A percentile compares a stretch with the other conserved stretches of the same genome.
These are phyloP conservation scores for Epinotia brunnichana DNA, from an alignment of 2,888 invertebrate genomes.

Conservation along the genomic window DNA sequence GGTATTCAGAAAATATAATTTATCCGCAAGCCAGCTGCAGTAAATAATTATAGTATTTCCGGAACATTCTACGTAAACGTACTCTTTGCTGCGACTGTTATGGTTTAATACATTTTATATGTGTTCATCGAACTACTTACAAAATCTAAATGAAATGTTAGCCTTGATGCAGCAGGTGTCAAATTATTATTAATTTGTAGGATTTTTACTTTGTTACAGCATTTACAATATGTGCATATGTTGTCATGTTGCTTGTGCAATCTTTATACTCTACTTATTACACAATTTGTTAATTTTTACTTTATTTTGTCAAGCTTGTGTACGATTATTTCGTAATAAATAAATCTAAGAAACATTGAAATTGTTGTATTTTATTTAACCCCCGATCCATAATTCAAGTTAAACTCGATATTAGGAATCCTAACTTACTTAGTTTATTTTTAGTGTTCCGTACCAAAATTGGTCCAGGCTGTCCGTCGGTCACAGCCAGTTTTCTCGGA, in stretches of 20 bases:
- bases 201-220: slow-evolving; percentile 55
- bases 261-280: slow-evolving; percentile 66
- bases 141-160: not conserved
- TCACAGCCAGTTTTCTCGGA: too few species aligned
- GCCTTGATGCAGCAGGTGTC: slow-evolving; percentile 14
- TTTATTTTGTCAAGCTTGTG: slow-evolving; percentile 68
- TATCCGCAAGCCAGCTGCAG: slow-evolving; percentile 11
- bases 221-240: slow-evolving; percentile 56
- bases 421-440: too few species aligned
- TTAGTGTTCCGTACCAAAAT: too few species aligned
- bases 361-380: slow-evolving; percentile 13
- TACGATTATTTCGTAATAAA: slow-evolving; percentile 61
- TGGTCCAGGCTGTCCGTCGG: too few species aligned
- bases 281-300: slow-evolving; percentile 69
- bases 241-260: slow-evolving; percentile 53
- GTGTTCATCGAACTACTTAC: not conserved
- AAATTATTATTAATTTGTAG: slow-evolving; percentile 34
- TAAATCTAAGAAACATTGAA: slow-evolving; percentile 54
- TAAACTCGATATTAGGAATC: not conserved
- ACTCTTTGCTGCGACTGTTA: not conserved
- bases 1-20: slow-evolving; percentile 17
- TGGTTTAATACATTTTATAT: not conserved
- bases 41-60: not conserved
- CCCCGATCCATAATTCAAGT: not conserved
- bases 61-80: not conserved